These are phyloP conservation scores for Aegithalos caudatus DNA, from an alignment of 2,113 vertebrate genomes.

Conservation along the genomic window DNA sequence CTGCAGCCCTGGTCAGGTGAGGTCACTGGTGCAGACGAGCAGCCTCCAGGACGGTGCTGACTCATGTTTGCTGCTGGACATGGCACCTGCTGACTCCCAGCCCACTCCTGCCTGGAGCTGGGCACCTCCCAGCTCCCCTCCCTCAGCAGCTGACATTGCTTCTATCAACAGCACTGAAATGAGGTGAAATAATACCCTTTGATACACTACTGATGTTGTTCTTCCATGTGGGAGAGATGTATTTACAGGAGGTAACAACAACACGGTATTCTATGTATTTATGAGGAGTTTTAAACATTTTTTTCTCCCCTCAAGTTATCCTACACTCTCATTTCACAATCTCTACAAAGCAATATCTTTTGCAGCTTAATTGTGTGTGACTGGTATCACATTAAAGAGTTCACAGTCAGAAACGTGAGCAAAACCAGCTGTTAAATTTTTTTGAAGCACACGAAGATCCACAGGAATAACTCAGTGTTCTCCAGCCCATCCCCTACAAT, in stretches of 20 bases:
- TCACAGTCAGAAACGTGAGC: not conserved
- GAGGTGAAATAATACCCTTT: not conserved
- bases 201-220: fast-evolving
- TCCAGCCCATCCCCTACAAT: not conserved
- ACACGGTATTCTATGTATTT: not conserved
- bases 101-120: not conserved
- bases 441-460: fast-evolving
- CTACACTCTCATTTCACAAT: not conserved
- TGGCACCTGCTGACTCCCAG: constrained; percentile 12
- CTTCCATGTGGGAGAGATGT: fast-evolving
- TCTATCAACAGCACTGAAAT: not conserved
- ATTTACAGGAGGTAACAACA: not conserved
- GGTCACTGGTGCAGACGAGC: constrained; percentile 43
- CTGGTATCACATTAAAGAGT: not conserved
- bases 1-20: constrained; percentile 16
- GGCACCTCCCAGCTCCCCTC: not conserved
- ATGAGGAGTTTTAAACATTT: not conserved
- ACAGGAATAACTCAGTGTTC: fast-evolving
- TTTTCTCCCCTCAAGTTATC: not conserved
- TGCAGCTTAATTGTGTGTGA: not conserved
- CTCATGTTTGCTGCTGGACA: not conserved
- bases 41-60: not conserved
- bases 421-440: not conserved
- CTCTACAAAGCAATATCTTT: not conserved
- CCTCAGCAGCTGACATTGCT: not conserved